These are phyloP conservation scores for Mesorhabditis belari DNA, from an alignment of 2,888 invertebrate genomes.

Conservation along the genomic window DNA sequence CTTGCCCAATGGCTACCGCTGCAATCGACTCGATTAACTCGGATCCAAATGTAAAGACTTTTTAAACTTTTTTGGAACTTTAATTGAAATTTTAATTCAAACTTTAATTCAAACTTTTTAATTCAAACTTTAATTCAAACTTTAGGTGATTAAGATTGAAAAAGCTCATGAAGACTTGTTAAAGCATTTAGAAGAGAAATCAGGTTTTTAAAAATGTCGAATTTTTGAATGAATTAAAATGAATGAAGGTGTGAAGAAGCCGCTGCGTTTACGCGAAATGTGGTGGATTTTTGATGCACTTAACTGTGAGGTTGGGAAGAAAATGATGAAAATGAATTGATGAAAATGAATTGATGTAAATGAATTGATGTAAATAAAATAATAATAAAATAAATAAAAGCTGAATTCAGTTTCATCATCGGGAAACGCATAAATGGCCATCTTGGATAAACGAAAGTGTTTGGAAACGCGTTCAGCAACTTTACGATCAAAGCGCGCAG, in stretches of 20 bases:
- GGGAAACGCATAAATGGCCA: slow-evolving; percentile 34
- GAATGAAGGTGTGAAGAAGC: slow-evolving; percentile 3
- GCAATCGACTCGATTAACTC: slow-evolving; percentile 25
- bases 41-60: not conserved
- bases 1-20: slow-evolving; percentile 32
- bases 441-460: slow-evolving; percentile 42
- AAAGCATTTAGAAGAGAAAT: slow-evolving; percentile 24
- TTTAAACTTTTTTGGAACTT: too few relatives aligned
- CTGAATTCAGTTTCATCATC: slow-evolving; percentile 25
- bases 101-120: not conserved
- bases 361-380: too few relatives aligned
- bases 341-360: too few relatives aligned
- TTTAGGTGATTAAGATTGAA: slow-evolving; percentile 17
- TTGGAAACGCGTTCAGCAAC: slow-evolving; percentile 18
- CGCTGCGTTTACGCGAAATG: slow-evolving; percentile 26
- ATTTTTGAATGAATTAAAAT: not conserved
- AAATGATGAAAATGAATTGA: too few relatives aligned
- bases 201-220: too few relatives aligned
- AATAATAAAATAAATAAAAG: not conserved
- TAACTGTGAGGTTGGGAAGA: slow-evolving; percentile 26
- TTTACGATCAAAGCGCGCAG: slow-evolving; percentile 37
- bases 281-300: slow-evolving; percentile 46
- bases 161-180: slow-evolving; percentile 27
- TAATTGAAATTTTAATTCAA: slow-evolving; percentile 9
- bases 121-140: slow-evolving; percentile 11